Evolutionary conservation across 2,113 vertebrate genomes (phyloP), one percentile per base, ranked within the genome.

Genomic region (Sebastes fasciatus): DNA sequence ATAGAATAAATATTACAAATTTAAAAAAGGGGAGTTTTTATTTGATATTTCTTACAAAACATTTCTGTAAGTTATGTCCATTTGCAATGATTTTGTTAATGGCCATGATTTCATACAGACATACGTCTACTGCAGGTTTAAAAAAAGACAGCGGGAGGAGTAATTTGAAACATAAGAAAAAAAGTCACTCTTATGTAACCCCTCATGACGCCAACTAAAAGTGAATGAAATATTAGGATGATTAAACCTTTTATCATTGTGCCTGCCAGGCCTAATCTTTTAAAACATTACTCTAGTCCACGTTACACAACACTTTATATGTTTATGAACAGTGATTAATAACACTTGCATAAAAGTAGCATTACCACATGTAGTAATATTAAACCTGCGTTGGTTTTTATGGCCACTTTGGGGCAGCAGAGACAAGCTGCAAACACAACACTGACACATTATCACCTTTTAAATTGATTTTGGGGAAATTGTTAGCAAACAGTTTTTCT

Each of bases 341-440:
- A 57, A 66, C 51, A 55, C 2, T 34, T 55, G 40, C 42, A 42
- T 49, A 34, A 8, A 4, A 16, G 5, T 60, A 23, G 51, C 2
- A 34, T 34, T 34, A 34, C 6, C 4, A 14, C 19, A 58, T 40
- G 13, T 52, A 23, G 2, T 23, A 51, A 51, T 62, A 72, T 45
- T 48, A 55, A 80, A 79, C 34, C 8, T 54, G 26, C 2, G 4
- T 76, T 16, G 4, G 19, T 55, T 43, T 26, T 26, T 26, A 34
- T 6, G 51, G 48, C 10, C 14, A 48, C 57, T n/a, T 68, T 11
- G 75, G 69, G 62, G 40, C 62, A 64, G 40, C 62, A 64, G 62
- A 64, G 43, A 64, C 62, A 64, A 43, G 16, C 16, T 42, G 7
- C 40, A 19, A 63, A 43, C 40, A 2, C 61, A 43, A 17, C 34